Evolutionary conservation across 2,888 invertebrate genomes (phyloP), one percentile per base, ranked within the genome.

Genomic region (Phasia obesa): DNA sequence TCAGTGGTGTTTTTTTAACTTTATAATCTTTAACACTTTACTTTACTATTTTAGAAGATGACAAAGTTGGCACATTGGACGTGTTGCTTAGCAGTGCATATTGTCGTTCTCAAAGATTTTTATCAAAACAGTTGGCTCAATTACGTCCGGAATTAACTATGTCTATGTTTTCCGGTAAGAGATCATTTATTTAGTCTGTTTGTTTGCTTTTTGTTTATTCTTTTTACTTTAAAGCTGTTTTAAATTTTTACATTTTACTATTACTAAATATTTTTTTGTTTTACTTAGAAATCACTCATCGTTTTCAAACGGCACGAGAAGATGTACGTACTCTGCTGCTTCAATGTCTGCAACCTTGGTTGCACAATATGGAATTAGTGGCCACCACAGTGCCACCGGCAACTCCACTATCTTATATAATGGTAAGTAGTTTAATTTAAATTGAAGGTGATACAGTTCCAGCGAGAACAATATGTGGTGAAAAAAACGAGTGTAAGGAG

Each of bases 301-400:
- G 99, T 82, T 96, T 99, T 91, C 98, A 99, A 93, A 98, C 98
- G 7, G 99, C 99, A 0, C 94, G 98, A 51, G 96, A 98, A 5
- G 97, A 98, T 90, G 97, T 99, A 0, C 94, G 98, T 1, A 97
- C 98, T 87, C 93, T 97, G 84, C 92, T 99, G 85, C 93, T 99
- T 71, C 97, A 97, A 89, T 98, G 98, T 91, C 92, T 99, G 86
- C 93, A 98, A 76, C 99, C 99, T 15, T 99, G 99, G 99, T 93
- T 99, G 75, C 97, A 98, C 89, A 99, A 99, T 92, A 97, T 99
- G 95, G 99, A 99, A 92, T 93, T 99, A 84, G 97, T 99, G 4
- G 99, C 99, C 90, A 98, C 98, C 17, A 97, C 97, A 89, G 96
- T 98, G 82, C 97, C 97, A n/a, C 97, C 97, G 0, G 95, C 95